Evolutionary conservation across 2,113 vertebrate species (phyloP).

Genomic region (Podocnemis expansa): DNA sequence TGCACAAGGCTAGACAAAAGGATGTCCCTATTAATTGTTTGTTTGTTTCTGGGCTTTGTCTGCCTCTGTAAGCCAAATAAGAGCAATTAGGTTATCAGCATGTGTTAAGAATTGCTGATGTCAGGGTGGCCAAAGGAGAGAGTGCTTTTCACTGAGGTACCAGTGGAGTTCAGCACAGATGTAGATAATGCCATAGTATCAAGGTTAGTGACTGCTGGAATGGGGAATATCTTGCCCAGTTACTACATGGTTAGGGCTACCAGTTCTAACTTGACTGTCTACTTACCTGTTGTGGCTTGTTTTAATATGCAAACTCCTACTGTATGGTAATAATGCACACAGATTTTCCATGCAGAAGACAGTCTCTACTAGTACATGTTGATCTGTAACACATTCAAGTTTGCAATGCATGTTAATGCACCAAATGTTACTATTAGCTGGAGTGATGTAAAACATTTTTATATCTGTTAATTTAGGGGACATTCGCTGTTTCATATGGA

Average conservation of each 20-base stretch:
- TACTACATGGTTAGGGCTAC: rapidly evolving
- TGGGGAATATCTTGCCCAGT: not conserved
- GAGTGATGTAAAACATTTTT: not conserved
- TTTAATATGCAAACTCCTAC: rapidly evolving
- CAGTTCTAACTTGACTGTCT: rapidly evolving
- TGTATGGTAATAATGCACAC: rapidly evolving
- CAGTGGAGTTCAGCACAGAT: not conserved
- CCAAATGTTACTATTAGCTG: not conserved
- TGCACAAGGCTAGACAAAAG: not conserved
- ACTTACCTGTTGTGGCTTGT: rapidly evolving
- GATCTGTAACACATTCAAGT: not conserved
- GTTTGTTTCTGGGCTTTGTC: not conserved
- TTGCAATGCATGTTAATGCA: not conserved
- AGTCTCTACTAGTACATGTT: not conserved
- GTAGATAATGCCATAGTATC: not conserved
- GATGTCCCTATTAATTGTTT: not conserved
- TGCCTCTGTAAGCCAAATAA: not conserved
- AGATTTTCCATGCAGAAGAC: not conserved
- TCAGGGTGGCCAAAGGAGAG: not conserved
- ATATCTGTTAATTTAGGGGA: not conserved
- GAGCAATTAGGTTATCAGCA: not conserved
- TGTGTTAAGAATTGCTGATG: not conserved
- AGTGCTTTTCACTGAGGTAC: not conserved
- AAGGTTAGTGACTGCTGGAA: not conserved
- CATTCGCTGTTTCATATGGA: not conserved